Conservation (phyloP, 2,888 invertebrate genomes). For the Cantharis rufa region DNA sequence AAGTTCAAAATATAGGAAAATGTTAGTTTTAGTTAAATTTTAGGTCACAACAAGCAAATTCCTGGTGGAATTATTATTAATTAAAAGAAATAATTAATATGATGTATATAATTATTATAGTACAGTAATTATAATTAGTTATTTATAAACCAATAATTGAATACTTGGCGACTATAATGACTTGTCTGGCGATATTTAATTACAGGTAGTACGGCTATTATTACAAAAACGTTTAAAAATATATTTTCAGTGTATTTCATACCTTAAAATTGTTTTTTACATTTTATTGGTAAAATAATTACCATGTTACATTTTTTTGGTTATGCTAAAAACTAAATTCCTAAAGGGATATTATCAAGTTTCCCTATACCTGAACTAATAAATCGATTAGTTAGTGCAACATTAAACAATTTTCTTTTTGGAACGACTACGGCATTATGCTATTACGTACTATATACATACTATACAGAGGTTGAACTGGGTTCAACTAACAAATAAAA, state of each 20-base stretch:
- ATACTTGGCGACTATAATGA: neutral
- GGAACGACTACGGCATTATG: neutral
- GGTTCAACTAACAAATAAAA: neutral
- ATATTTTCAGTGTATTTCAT: neutral
- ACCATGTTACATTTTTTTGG: too few relatives aligned
- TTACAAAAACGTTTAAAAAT: neutral
- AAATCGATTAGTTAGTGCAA: neutral
- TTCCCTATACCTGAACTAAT: neutral
- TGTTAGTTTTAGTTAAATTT: neutral
- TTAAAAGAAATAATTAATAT: neutral
- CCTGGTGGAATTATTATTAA: neutral
- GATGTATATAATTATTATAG: neutral
- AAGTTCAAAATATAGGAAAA: neutral
- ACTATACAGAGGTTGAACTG: neutral
- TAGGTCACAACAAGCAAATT: neutral
- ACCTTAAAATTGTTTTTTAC: neutral
- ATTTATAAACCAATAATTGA: neutral
- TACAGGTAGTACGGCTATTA: neutral
- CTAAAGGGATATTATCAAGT: neutral
- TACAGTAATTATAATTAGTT: neutral
- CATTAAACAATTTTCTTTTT: neutral
- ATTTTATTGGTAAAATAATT: too few relatives aligned
- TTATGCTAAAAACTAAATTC: neutral
- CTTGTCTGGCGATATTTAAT: neutral
- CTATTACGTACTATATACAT: too few relatives aligned